These are phyloP conservation scores for Rhaphigaster nebulosa DNA, from an alignment of 2,888 invertebrate species.

Conservation along the genomic window DNA sequence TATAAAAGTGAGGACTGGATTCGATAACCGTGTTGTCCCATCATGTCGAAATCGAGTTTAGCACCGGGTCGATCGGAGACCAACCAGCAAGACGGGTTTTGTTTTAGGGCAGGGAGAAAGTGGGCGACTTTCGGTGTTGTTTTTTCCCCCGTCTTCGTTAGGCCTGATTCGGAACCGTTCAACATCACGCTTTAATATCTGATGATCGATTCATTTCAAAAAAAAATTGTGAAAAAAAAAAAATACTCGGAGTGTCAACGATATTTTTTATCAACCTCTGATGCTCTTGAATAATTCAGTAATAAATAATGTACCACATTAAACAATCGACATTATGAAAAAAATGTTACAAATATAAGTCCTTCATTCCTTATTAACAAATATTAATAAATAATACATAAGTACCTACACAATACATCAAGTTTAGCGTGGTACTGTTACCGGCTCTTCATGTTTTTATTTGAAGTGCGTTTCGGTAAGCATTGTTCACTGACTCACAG, in stretches of 20 bases:
- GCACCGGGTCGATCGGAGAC: neutral
- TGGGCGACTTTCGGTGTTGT: conserved; percentile 45
- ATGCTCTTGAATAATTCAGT: neutral
- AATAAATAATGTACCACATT: neutral
- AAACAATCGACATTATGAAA: too few relatives aligned
- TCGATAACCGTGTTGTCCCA: neutral
- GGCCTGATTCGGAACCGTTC: neutral
- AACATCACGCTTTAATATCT: neutral
- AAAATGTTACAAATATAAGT: too few relatives aligned
- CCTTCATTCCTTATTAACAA: too few relatives aligned
- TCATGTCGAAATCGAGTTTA: conserved; percentile 21
- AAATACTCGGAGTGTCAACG: neutral
- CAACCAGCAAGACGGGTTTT: conserved; percentile 39
- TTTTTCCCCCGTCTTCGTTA: neutral
- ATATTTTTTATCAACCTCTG: neutral
- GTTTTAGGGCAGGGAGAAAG: conserved; percentile 31
- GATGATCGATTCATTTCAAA: neutral
- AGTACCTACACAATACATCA: too few relatives aligned
- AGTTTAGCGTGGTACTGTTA: too few relatives aligned
- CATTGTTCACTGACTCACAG: too few relatives aligned
- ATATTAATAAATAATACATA: too few relatives aligned
- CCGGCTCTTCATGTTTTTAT: too few relatives aligned
- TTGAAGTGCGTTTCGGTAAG: too few relatives aligned
- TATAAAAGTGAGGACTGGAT: neutral
- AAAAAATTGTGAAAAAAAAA: neutral